Percentiles rank a stretch among this genome's conserved stretches.
phyloP scores from a whole-genome alignment of 2,888 invertebrate genomes.

The Aporophyla nigra region DNA sequence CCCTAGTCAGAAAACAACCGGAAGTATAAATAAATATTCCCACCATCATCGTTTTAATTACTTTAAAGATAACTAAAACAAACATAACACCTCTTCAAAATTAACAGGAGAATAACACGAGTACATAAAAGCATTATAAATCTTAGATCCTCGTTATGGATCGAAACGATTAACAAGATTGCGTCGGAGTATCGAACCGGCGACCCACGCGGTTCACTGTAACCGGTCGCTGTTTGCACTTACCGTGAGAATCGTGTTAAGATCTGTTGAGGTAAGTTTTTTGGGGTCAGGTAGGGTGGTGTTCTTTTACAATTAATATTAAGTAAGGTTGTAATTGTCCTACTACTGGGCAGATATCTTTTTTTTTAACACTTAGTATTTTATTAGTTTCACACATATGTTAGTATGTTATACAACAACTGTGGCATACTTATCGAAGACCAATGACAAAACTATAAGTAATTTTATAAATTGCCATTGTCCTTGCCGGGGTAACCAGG shows the following conservation, averaged over 20 bases:
- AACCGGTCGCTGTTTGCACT: constrained; percentile 57
- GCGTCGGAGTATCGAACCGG: constrained; percentile 48
- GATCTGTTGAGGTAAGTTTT: constrained; percentile 9
- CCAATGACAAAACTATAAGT: no score
- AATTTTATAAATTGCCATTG: no score
- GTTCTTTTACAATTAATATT: not conserved
- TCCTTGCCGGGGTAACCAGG: no score
- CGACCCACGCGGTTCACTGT: constrained; percentile 53
- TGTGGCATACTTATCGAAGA: no score
- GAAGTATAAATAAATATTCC: constrained; percentile 24
- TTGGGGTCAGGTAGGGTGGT: constrained; percentile 11
- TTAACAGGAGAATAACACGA: constrained; percentile 39
- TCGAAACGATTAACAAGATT: constrained; percentile 60
- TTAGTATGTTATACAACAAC: no score
- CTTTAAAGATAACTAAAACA: constrained; percentile 14
- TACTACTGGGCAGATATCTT: not conserved
- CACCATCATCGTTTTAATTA: constrained; percentile 21
- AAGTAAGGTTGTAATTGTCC: constrained; percentile 2
- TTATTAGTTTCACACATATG: no score
- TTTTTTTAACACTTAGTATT: no score
- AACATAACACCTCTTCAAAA: constrained; percentile 36
- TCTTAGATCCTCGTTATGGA: constrained; percentile 59
- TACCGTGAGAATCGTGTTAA: constrained; percentile 52
- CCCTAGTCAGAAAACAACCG: not conserved
- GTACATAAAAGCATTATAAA: constrained; percentile 48